Conservation (phyloP, 2,888 invertebrate species). For the Cheiracanthium punctorium region DNA sequence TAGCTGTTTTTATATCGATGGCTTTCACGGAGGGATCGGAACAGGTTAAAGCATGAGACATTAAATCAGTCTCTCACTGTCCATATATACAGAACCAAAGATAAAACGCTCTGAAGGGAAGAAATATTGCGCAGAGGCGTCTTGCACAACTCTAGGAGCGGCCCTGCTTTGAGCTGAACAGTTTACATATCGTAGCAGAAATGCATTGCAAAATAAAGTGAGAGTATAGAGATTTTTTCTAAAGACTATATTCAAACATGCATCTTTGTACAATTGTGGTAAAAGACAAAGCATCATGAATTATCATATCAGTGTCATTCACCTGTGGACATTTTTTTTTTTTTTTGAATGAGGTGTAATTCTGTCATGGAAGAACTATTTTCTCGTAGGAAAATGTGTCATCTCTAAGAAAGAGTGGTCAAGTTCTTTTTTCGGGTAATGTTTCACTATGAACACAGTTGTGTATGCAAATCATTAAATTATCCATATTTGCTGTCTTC, state of each 20-base stretch:
- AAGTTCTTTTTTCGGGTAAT: not conserved
- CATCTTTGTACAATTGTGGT: not conserved
- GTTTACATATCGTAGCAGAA: slow-evolving; percentile 5
- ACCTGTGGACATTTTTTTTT: not conserved
- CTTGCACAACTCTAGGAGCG: no score
- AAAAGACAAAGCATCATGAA: not conserved
- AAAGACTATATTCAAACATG: not conserved
- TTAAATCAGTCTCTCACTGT: no score
- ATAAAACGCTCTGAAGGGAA: no score
- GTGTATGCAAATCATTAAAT: slow-evolving; percentile 52
- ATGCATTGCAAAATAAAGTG: not conserved
- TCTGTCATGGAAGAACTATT: not conserved
- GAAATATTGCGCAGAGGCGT: no score
- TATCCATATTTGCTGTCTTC: slow-evolving; percentile 51
- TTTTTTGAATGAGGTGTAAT: not conserved
- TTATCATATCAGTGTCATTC: not conserved
- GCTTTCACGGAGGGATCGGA: no score
- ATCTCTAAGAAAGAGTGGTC: not conserved
- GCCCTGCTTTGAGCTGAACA: no score
- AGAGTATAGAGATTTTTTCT: not conserved
- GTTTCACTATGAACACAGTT: slow-evolving; percentile 37
- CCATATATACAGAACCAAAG: no score
- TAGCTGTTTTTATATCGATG: no score
- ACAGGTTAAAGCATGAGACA: no score
- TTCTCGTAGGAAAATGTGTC: not conserved